phyloP scores from a whole-genome alignment of 2,113 vertebrate species.

The Lamprotornis superbus region DNA sequence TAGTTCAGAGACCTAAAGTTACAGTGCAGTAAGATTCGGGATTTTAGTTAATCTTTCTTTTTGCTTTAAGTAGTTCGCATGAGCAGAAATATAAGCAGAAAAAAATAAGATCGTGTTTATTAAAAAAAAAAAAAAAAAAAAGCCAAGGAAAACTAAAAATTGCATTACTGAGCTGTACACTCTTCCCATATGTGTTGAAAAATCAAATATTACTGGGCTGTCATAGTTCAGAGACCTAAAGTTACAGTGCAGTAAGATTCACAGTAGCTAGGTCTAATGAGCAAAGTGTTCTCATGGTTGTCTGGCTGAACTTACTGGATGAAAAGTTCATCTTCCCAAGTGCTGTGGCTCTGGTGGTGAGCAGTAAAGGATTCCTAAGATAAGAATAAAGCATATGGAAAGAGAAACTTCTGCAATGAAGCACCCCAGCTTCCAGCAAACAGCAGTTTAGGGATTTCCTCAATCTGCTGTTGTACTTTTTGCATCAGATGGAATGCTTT shows the following conservation, averaged over 20 bases:
- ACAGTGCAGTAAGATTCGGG: not conserved
- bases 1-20: not conserved
- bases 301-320: not conserved
- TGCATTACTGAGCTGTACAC: not conserved
- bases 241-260: not conserved
- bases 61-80: no score
- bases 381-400: not conserved
- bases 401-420: not conserved
- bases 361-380: not conserved
- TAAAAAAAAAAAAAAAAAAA: not conserved
- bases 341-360: not conserved
- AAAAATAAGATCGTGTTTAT: no score
- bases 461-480: not conserved
- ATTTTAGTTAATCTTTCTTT: no score
- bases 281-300: not conserved
- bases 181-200: not conserved
- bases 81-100: no score
- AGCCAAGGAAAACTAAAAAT: not conserved
- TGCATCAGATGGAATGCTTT: not conserved
- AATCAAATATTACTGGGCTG: not conserved
- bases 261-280: not conserved
- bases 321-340: constrained; percentile 4
- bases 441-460: not conserved
- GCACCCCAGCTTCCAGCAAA: not conserved
- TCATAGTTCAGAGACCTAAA: not conserved